phyloP scores from a whole-genome alignment of 2,888 invertebrate species.

The Callinectes sapidus region DNA sequence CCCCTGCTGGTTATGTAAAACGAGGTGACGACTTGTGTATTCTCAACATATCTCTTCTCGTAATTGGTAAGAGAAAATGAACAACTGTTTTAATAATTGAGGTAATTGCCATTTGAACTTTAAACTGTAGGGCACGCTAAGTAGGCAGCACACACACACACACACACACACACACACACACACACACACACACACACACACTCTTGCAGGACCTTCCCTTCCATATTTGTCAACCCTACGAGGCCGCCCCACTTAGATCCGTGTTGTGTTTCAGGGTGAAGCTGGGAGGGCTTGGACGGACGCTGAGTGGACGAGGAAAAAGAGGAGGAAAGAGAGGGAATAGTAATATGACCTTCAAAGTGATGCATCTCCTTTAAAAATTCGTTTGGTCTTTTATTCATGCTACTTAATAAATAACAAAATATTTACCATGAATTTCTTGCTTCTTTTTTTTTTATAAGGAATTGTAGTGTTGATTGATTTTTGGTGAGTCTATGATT shows the following conservation, averaged over 20 bases:
- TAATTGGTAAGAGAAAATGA: neutral
- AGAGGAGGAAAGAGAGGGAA: neutral
- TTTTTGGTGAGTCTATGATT: neutral
- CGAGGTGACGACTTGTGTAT: neutral
- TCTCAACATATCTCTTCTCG: neutral
- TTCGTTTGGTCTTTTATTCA: neutral
- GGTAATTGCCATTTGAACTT: neutral
- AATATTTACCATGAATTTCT: too few species aligned
- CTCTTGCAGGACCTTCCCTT: neutral
- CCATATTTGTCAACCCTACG: constrained; percentile 26
- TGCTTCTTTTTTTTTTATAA: neutral
- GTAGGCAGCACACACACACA: neutral
- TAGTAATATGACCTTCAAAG: neutral
- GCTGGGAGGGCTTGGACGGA: neutral
- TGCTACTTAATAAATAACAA: neutral
- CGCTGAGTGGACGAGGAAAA: neutral
- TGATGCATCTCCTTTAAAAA: neutral
- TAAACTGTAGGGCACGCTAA: neutral
- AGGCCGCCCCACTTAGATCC: neutral
- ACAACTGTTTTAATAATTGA: neutral
- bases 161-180: constrained; percentile 46
- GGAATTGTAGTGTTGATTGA: too few species aligned
- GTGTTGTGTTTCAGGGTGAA: constrained; percentile 32
- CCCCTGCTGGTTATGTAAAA: neutral
- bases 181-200: constrained; percentile 43